Evolutionary conservation across 2,797 vertebrate species (phyloP).

Genomic region (Myotis findleyi): DNA sequence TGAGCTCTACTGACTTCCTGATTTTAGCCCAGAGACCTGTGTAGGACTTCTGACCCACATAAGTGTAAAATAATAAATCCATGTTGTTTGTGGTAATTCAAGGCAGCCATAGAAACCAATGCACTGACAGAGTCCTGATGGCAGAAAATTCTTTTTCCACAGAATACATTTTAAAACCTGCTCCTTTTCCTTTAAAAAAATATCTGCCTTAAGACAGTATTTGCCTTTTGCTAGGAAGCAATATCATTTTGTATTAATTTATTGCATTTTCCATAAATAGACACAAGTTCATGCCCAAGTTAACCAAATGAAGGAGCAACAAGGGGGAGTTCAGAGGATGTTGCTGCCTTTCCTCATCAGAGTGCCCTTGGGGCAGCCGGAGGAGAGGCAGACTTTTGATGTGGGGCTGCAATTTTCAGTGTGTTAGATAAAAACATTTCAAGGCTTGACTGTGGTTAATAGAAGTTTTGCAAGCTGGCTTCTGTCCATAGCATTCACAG

Average conservation of each 20-base stretch:
- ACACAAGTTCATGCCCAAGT: slow-evolving; percentile 63
- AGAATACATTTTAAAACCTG: neutral
- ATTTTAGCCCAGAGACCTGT: neutral
- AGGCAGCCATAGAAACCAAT: neutral
- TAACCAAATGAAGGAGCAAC: slow-evolving; percentile 61
- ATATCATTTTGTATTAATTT: slow-evolving; percentile 66
- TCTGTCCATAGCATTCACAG: slow-evolving; percentile 66
- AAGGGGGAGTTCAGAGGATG: slow-evolving; percentile 60
- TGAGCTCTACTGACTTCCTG: neutral
- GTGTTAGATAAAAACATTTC: slow-evolving; percentile 73
- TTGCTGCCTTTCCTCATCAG: slow-evolving; percentile 78
- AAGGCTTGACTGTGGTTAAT: slow-evolving; percentile 78
- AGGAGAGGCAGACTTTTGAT: slow-evolving; percentile 80
- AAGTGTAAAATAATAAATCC: neutral
- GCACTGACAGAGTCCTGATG: neutral
- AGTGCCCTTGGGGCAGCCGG: slow-evolving; percentile 75
- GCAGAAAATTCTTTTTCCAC: neutral
- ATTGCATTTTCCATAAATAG: slow-evolving; percentile 65
- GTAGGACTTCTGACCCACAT: neutral
- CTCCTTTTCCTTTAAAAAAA: neutral
- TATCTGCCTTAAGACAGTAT: slow-evolving; percentile 21
- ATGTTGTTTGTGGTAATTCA: neutral
- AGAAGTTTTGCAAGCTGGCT: slow-evolving; percentile 64
- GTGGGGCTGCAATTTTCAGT: slow-evolving; percentile 66
- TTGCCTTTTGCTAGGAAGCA: slow-evolving; percentile 69